Evolutionary conservation across 2,113 vertebrate genomes (phyloP).

Genomic region (Silurus meridionalis): DNA sequence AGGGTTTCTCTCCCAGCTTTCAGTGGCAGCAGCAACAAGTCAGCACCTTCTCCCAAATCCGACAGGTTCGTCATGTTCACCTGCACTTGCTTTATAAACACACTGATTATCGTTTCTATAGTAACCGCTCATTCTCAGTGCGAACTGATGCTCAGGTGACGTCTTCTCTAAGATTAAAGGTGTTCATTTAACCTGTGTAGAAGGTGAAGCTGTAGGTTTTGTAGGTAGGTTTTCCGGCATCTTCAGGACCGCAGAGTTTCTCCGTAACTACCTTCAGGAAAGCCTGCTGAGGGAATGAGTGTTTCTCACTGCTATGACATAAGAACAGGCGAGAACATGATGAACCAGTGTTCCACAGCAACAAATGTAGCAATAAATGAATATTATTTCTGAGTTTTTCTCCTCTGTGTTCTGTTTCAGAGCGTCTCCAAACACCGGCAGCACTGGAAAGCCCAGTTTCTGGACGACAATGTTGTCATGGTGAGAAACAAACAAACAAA

Average conservation of each 20-base stretch:
- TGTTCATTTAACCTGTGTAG: no score
- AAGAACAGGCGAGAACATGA: neutral
- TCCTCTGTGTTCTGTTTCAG: conserved; percentile 68
- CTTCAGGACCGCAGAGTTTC: no score
- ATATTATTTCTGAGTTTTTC: neutral
- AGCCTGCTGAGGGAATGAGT: no score
- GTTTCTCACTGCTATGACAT: neutral
- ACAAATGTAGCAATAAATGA: neutral
- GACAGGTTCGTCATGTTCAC: conserved; percentile 70
- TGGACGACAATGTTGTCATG: conserved; percentile 91
- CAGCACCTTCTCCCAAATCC: conserved; percentile 82
- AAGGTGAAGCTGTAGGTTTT: no score
- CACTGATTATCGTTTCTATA: neutral
- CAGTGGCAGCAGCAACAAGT: conserved; percentile 93
- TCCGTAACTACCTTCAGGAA: no score
- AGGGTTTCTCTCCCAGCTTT: conserved; percentile 86
- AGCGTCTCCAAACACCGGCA: conserved; percentile 84
- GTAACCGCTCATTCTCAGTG: neutral
- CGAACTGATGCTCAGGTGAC: neutral
- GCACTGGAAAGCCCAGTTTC: conserved; percentile 85
- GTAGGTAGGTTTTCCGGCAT: no score
- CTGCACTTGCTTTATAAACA: neutral
- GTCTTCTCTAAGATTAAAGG: neutral
- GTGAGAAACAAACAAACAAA: conserved; percentile 59
- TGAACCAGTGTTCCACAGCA: neutral